A percentile compares a stretch with the other conserved stretches of the same genome.
Evolutionary conservation across 2,797 vertebrate species (phyloP).

Genomic region (Borostomias antarcticus): DNA sequence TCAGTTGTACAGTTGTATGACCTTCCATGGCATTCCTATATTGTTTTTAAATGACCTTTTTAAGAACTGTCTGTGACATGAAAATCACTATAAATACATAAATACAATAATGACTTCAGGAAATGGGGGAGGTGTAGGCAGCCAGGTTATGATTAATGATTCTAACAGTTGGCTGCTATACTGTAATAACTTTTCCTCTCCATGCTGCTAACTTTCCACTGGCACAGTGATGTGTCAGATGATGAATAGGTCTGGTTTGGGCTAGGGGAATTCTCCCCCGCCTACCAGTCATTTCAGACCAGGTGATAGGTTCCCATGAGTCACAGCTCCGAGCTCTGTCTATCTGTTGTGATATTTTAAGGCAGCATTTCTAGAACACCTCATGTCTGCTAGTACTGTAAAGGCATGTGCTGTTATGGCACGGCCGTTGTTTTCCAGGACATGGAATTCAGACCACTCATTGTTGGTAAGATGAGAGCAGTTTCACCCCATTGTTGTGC

Average conservation of each 20-base stretch:
- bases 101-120: too few species aligned
- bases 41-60: too few species aligned
- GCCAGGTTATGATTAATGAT: not conserved
- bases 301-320: slow-evolving; percentile 61
- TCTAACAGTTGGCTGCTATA: slow-evolving; percentile 4
- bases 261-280: slow-evolving; percentile 31
- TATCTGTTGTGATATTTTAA: not conserved
- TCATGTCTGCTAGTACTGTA: not conserved
- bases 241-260: too few species aligned
- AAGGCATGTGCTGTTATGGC: slow-evolving; percentile 8
- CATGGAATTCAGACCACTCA: slow-evolving; percentile 2
- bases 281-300: slow-evolving; percentile 25
- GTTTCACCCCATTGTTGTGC: slow-evolving; percentile 5
- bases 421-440: slow-evolving; percentile 3
- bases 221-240: slow-evolving; percentile 24
- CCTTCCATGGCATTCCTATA: too few species aligned
- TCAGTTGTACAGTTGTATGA: too few species aligned
- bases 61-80: too few species aligned
- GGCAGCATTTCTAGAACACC: slow-evolving; percentile 36
- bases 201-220: slow-evolving; percentile 1
- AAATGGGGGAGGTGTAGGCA: too few species aligned
- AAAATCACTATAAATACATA: too few species aligned
- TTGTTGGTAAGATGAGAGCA: slow-evolving; percentile 4
- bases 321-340: slow-evolving; percentile 40
- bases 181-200: not conserved